Evolutionary conservation across 2,888 invertebrate species (phyloP), one percentile per base, ranked within the genome.

Genomic region (Cyclophora albipunctata): DNA sequence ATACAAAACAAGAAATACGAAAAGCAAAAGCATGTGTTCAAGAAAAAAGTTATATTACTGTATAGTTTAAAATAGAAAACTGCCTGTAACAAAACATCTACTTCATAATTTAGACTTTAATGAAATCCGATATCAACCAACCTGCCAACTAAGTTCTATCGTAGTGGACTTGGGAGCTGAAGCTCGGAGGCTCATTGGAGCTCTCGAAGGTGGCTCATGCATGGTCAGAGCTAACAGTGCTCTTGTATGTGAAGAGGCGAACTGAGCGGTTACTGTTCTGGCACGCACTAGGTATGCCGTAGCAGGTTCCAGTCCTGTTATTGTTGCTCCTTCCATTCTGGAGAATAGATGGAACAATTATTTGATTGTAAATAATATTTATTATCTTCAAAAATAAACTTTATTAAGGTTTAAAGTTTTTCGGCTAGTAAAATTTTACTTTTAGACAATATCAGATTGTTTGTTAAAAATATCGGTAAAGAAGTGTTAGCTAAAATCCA

Each of bases 81-180:
- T 20, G 20, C 20, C 20, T 20, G 20, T 20, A 20, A 20, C 20
- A 20, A 20, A 20, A 20, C 20, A 20, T 20, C 2, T 20, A 20
- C 20, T 20, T 20, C 20, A 20, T 20, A 20, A 20, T 20, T 20
- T 20, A 20, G 20, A 20, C 20, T 20, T 20, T 20, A 20, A 20
- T 20, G 20, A 20, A 20, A 20, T 1, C 2, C 20, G 20, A 20
- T 20, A 20, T 20, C 20, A 1, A 20, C 20, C 20, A 59, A 85
- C 88, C 79, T 88, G 88, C 88, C 88, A 88, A 54, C 69, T 72
- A n/a, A 88, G 60, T 58, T 86, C 85, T 37, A 88, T 76, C 42
- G 86, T 83, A 0, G 83, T 72, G 3, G 80, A 67, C 46, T 78
- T 68, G 0, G 87, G 83, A 1, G 87, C 84, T 1, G 86, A 82